Base-by-base conservation (phyloP, 2,113 vertebrate genomes). In the Platichthys stellatus region DNA sequence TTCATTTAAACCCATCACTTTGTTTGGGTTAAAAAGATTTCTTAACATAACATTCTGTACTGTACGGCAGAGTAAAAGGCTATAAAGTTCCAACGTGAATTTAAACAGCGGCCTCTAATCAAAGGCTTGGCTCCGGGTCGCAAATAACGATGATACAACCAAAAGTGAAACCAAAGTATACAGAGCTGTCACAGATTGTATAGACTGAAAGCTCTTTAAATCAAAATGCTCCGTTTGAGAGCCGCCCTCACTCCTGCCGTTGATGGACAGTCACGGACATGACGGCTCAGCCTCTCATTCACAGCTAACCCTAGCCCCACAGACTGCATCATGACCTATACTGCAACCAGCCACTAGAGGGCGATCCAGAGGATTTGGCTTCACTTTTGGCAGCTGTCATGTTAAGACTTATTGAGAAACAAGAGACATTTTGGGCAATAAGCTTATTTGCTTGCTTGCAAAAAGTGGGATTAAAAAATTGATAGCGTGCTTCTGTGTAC, bases 1-100 rank as follows among this genome's bases (percentile, higher is more conserved):
- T 91, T 86, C 73, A 85, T 88, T 91, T 86, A 78, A 86, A 68
- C 47, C 84, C 62, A 63, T 82, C 83, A 74, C 80, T 89, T 88
- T 92, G 84, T 91, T 92, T 89, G 64, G 85, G 64, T 88, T 85
- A 78, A 80, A 73, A 26, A 45, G 72, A 82, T 83, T 76, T 54
- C 87, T 85, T 87, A 79, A 78, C 73, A 86, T 85, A 87, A 88
- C 84, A 84, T 45, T 69, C 35, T 3, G 47, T 9, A 74, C 69
- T 2, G 57, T 74, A 65, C 62, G 35, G 65, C 63, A 40, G 75
- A 68, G 82, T 72, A 53, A 87, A 85, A 87, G 70, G 79, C 74
- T 85, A 63, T 86, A 72, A 84, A 76, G 72, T 86, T 89, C 71
- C 78, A 45, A 54, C n/a, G 35, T 69, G n/a, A 68, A 74, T 87